Percentiles rank a stretch among this genome's conserved stretches.
Conservation (phyloP, 2,888 invertebrate species). For the Apamea epomidion region DNA sequence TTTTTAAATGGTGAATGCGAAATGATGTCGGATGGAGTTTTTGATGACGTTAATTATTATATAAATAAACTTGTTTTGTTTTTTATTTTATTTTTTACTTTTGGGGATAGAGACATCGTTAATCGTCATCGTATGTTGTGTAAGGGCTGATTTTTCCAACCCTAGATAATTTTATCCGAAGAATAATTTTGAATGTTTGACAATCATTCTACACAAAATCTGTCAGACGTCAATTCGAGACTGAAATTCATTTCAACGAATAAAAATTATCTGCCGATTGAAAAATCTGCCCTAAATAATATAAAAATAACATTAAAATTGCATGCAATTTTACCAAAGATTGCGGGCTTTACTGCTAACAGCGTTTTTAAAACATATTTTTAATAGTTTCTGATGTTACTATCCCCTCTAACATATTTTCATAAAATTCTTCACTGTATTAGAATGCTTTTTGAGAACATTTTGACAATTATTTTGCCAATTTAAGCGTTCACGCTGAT, state of each 20-base stretch:
- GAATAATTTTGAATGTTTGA: too few relatives aligned
- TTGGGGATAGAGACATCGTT: slow-evolving; percentile 31
- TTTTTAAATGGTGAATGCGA: slow-evolving; percentile 43
- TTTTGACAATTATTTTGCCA: slow-evolving; percentile 67
- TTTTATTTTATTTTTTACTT: slow-evolving; percentile 22
- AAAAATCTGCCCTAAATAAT: neutral
- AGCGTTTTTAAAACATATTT: neutral
- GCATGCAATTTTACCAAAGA: slow-evolving; percentile 11
- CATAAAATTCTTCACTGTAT: slow-evolving; percentile 52
- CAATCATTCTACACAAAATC: too few relatives aligned
- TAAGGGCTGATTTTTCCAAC: too few relatives aligned
- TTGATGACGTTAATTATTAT: slow-evolving; percentile 21
- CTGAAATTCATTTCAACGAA: too few relatives aligned
- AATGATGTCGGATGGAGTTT: slow-evolving; percentile 50
- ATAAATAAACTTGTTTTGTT: slow-evolving; percentile 21
- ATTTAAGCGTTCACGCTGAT: slow-evolving; percentile 55
- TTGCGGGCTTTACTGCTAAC: neutral
- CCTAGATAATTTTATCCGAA: too few relatives aligned
- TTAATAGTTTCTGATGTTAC: slow-evolving; percentile 9
- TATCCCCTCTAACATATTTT: slow-evolving; percentile 35
- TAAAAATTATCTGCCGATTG: too few relatives aligned
- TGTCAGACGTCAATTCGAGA: too few relatives aligned
- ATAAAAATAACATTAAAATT: slow-evolving; percentile 4
- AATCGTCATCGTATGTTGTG: neutral
- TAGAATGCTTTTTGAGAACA: slow-evolving; percentile 62